A percentile compares a stretch with the other conserved stretches of the same genome.
These are phyloP conservation scores for Siphamia tubifer DNA, from an alignment of 2,113 vertebrate genomes.

Conservation along the genomic window DNA sequence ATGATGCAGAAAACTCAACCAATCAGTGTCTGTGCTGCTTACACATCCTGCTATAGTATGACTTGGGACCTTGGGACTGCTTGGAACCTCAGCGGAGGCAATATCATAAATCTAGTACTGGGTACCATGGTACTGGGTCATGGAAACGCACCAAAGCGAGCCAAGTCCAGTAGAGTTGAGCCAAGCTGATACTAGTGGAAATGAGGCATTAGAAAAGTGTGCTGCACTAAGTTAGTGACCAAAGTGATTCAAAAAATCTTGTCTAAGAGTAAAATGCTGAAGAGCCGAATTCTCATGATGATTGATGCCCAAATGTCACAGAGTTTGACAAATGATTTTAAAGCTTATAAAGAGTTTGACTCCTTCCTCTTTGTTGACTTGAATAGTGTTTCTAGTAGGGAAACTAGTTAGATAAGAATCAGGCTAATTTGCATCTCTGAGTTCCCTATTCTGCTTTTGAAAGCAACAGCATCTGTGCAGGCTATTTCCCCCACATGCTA, in stretches of 20 bases:
- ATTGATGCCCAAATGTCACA: neutral
- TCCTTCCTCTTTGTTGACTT: constrained; percentile 54
- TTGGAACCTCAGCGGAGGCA: too few relatives aligned
- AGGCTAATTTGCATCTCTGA: constrained; percentile 73
- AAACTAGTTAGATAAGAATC: constrained; percentile 64
- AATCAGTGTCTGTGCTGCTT: too few relatives aligned
- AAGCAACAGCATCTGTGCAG: constrained; percentile 47
- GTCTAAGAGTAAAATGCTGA: neutral
- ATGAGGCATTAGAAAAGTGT: neutral
- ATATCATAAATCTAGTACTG: too few relatives aligned
- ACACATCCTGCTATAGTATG: too few relatives aligned
- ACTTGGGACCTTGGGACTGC: too few relatives aligned
- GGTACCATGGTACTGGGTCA: too few relatives aligned
- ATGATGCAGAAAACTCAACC: too few relatives aligned
- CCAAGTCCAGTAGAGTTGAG: too few relatives aligned
- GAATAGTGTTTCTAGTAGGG: constrained; percentile 54
- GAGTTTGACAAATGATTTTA: neutral
- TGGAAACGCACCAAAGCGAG: too few relatives aligned
- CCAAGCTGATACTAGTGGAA: too few relatives aligned
- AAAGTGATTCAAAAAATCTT: neutral
- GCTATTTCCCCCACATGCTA: constrained; percentile 30
- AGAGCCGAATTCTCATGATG: neutral
- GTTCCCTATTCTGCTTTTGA: constrained; percentile 72
- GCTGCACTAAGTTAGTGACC: neutral
- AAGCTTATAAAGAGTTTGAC: constrained; percentile 13